Evolutionary conservation across 2,888 invertebrate species (phyloP), one percentile per base, ranked within the genome.

Genomic region (Leucoma salicis): DNA sequence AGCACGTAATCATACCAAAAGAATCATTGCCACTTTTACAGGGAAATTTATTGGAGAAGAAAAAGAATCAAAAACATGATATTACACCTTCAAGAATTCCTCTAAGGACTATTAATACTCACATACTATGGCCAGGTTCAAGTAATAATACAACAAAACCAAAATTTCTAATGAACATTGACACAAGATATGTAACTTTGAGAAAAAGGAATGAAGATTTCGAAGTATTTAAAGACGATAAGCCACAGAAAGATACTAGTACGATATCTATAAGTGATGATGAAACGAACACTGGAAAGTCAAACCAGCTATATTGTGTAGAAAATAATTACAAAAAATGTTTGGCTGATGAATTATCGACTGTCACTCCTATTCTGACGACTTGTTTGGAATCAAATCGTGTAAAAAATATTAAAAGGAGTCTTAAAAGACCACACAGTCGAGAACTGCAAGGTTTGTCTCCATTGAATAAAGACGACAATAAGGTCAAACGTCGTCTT

Each of bases 401-500:
- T 27, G 57, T 82, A 0, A 84, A 53, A 35, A 86, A 87, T 61
- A 71, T 86, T 15, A 87, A 87, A 51, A 76, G 67, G 27, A 87
- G 85, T 62, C 53, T 86, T 0, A 86, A 78, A 42, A 70, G 85
- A 36, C 86, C 85, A 0, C 82, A 82, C 31, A 87, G 87, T 49
- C 65, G 78, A 13, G 87, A 86, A 51, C 44, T 87, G 31, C 80
- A 76, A 44, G 78, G 84, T 1, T 14, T 82, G 10, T 74, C 85
- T 0, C 74, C 82, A 4, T 45, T 16, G 1, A 62, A 50, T 24
- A 47, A 54, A n/a, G 65, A 65, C 8, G 71, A 74, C 6, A 71
- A 70, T 8, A 76, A 59, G 48, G 69, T 58, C 2, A 76, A 66
- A 37, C 63, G 76, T 6, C 67, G 70, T n/a, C 46, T 79, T 25